Percentiles rank a stretch among this genome's conserved stretches.
Evolutionary conservation across 1,140 invertebrate species (phyloP).

Genomic region (Nephotettix cincticeps): DNA sequence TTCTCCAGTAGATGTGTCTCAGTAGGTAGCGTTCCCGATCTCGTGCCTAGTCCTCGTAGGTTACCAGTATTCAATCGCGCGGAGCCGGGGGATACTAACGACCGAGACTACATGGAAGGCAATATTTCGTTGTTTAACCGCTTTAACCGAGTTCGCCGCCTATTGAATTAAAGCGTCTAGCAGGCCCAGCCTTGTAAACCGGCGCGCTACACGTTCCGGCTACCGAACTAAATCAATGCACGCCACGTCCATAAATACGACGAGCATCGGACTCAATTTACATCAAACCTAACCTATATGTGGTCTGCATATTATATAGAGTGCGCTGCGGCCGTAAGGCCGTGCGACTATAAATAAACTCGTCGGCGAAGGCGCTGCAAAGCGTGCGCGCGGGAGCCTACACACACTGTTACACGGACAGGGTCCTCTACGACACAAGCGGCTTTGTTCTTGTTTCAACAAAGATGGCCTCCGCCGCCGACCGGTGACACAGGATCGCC

Average conservation of each 20-base stretch:
- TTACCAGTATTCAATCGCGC: no score
- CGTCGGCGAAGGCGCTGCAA: slow-evolving; percentile 2
- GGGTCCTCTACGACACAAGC: not conserved
- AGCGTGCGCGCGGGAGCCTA: not conserved
- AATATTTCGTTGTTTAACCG: not conserved
- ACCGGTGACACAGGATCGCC: not conserved
- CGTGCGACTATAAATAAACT: not conserved
- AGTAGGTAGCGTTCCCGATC: no score
- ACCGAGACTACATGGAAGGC: no score
- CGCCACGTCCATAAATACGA: not conserved
- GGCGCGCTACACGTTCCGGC: not conserved
- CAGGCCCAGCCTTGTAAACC: not conserved
- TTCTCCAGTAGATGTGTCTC: no score
- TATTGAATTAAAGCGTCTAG: slow-evolving; percentile 10
- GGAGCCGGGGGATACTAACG: no score
- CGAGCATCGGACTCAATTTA: not conserved
- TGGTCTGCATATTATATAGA: slow-evolving; percentile 14
- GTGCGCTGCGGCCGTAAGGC: not conserved
- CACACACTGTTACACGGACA: not conserved
- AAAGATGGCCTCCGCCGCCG: not conserved
- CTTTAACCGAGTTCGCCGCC: not conserved
- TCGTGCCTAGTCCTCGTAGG: no score
- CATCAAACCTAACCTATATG: slow-evolving; percentile 16
- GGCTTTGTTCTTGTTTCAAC: not conserved
- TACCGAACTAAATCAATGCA: slow-evolving; percentile 17